Evolutionary conservation across 2,888 invertebrate species (phyloP), one percentile per base, ranked within the genome.

Genomic region (Thera britannica): DNA sequence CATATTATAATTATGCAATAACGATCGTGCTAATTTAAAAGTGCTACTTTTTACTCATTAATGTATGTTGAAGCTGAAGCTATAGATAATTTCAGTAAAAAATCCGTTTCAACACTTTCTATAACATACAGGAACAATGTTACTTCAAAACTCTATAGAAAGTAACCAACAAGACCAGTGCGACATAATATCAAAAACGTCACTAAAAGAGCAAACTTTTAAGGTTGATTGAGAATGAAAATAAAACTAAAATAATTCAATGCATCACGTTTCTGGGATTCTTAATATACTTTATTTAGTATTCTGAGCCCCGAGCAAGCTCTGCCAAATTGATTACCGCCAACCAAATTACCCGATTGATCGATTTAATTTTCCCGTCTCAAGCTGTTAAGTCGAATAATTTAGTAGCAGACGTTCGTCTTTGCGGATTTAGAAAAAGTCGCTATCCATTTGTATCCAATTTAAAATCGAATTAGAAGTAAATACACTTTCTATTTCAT

Each of bases 401-500:
- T 87, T 86, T 83, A 83, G 79, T 77, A 49, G 76, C 67, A 76
- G 78, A 72, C 79, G 79, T 76, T 75, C 80, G 73, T 81, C 61
- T 59, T 23, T 74, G 75, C 73, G 80, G 88, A 87, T 88, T 88
- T 84, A 81, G 79, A 82, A 85, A 86, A 86, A 83, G 79, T 77
- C 82, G 79, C 83, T 83, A 85, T 87, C 89, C 88, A 89, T 90
- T 89, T 90, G 88, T 90, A 89, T 90, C 88, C 89, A 91, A 92
- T 92, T 90, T 90, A 90, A 90, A 91, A 91, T 87, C 87, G 89
- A 92, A 92, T 92, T 90, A 89, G 86, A 90, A 90, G 90, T 91
- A 90, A 90, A 89, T 89, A 90, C 87, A 90, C 85, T 89, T 89
- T 89, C 85, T 85, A 86, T 89, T 88, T 88, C 82, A 84, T 84